Evolutionary conservation across 2,888 invertebrate species (phyloP), one percentile per base, ranked within the genome.

Genomic region (Rugalucina vietnamica): DNA sequence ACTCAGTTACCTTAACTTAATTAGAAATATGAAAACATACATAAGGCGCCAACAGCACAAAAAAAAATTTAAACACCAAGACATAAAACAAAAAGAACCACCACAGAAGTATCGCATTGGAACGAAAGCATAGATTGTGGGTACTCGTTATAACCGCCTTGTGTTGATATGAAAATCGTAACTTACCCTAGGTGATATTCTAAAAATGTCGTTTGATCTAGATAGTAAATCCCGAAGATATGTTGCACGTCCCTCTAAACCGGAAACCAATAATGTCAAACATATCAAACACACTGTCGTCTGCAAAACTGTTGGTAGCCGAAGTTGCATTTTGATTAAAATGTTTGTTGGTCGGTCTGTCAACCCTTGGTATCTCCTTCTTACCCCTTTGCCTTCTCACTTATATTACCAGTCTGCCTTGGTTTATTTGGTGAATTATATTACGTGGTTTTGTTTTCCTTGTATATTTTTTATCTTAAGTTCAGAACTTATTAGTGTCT

Each of bases 171-270:
- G n/a, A n/a, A n/a, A n/a, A n/a, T n/a, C n/a, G n/a, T n/a, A n/a
- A 54, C 54, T n/a, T 54, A 54, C 54, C 54, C 54, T 54, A 18
- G 54, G 54, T 21, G 54, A 18, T 54, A 54, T n/a, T n/a, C n/a
- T n/a, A 54, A 54, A 54, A 18, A 54, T 54, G n/a, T 21, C 54
- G 54, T 54, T n/a, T 54, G 54, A 21, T 54, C 54, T 54, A n/a
- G 54, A 8, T 54, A 54, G n/a, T 54, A 54, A 54, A 54, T 54
- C 54, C 54, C n/a, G 54, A 54, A 54, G 54, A 54, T 54, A 54
- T 54, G 54, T 54, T 18, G 54, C 54, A 54, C 54, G 54, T 54
- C 21, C 54, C n/a, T 21, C 54, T 54, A 54, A 54, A 21, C 54
- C 54, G n/a, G 54, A 21, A 54, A 54, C 14, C 54, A 54, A 14